These are phyloP conservation scores for Aleiodes testaceus DNA, from an alignment of 2,888 invertebrate genomes.

Conservation along the genomic window DNA sequence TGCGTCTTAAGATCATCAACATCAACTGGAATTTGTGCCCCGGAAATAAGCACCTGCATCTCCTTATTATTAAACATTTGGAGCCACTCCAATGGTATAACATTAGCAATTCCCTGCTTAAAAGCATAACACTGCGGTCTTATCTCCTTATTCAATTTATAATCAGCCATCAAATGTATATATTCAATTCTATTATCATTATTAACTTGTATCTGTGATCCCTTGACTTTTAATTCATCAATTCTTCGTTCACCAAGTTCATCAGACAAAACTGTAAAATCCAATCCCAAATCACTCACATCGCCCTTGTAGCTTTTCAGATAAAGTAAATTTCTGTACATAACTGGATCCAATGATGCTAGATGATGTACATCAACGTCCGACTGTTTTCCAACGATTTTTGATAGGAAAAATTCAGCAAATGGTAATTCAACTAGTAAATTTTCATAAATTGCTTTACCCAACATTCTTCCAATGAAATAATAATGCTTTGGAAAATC, in stretches of 20 bases:
- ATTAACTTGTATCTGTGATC: slow-evolving; percentile 92
- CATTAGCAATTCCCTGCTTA: slow-evolving; percentile 90
- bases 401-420: slow-evolving; percentile 96
- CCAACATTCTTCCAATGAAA: slow-evolving; percentile 91
- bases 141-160: slow-evolving; percentile 93
- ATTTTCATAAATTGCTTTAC: slow-evolving; percentile 97
- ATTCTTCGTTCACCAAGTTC: slow-evolving; percentile 92
- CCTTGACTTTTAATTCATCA: slow-evolving; percentile 93
- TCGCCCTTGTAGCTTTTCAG: slow-evolving; percentile 90
- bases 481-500: slow-evolving; percentile 93
- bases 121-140: slow-evolving; percentile 91
- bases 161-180: slow-evolving; percentile 96
- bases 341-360: slow-evolving; percentile 92
- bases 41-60: slow-evolving; percentile 96
- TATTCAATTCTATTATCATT: slow-evolving; percentile 96
- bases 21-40: slow-evolving; percentile 95
- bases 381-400: slow-evolving; percentile 85
- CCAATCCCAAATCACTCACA: slow-evolving; percentile 90
- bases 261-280: slow-evolving; percentile 93
- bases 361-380: slow-evolving; percentile 93
- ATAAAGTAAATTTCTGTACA: slow-evolving; percentile 92
- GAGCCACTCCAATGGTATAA: slow-evolving; percentile 94
- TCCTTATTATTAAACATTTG: slow-evolving; percentile 96
- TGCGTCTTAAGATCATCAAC: slow-evolving; percentile 88
- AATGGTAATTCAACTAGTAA: slow-evolving; percentile 94